Evolutionary conservation across 1,140 invertebrate species (phyloP).

Genomic region (Eumaeus atala): DNA sequence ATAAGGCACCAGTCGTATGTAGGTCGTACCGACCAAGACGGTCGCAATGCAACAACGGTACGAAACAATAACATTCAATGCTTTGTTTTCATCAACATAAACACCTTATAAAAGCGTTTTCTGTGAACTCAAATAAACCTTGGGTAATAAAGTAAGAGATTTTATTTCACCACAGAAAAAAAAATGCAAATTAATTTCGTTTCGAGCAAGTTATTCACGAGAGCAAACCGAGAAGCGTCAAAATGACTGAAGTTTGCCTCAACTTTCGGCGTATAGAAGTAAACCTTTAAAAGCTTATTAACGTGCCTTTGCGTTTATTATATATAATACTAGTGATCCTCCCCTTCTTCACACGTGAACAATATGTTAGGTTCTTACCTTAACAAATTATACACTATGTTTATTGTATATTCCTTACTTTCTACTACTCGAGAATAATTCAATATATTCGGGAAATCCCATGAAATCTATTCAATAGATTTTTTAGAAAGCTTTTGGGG

Average conservation of each 20-base stretch:
- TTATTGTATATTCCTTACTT: too few species aligned
- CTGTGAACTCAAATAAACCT: constrained; percentile 4
- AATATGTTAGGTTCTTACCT: too few species aligned
- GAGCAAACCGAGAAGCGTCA: constrained; percentile 1
- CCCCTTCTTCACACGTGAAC: too few species aligned
- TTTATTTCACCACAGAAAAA: constrained; percentile 4
- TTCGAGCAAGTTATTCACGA: constrained; percentile 4
- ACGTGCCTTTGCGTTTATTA: not conserved
- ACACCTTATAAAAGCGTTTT: not conserved
- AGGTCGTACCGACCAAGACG: too few species aligned
- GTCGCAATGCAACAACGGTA: too few species aligned
- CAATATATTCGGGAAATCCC: too few species aligned
- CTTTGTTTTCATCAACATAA: not conserved
- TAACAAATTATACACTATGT: too few species aligned
- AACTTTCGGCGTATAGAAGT: constrained; percentile 7
- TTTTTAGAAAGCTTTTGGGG: too few species aligned
- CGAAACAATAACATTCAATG: not conserved
- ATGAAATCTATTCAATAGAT: too few species aligned
- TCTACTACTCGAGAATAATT: too few species aligned
- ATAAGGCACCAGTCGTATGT: too few species aligned
- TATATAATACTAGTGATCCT: constrained; percentile 5
- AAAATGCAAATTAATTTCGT: constrained; percentile 11
- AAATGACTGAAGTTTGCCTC: constrained; percentile 8
- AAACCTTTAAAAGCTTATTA: constrained; percentile 8
- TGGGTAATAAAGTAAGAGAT: not conserved